Conservation (phyloP, 1,140 invertebrate genomes). For the Arion vulgaris region DNA sequence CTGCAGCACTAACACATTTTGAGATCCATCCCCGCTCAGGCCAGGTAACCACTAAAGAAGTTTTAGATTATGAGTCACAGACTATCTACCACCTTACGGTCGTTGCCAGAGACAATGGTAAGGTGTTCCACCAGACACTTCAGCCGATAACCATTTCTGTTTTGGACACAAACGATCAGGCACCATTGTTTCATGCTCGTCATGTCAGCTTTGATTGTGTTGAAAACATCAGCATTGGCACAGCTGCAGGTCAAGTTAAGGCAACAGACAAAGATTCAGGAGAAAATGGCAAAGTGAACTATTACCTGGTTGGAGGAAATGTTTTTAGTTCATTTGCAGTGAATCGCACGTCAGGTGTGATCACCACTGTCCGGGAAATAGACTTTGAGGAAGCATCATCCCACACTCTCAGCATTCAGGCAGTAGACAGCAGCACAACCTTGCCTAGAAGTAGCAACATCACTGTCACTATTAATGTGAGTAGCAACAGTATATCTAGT, state of each 20-base stretch:
- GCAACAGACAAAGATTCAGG: constrained; percentile 75
- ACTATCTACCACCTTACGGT: constrained; percentile 85
- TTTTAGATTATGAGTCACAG: constrained; percentile 91
- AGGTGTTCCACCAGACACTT: constrained; percentile 77
- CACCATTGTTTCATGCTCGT: constrained; percentile 69
- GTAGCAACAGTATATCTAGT: neutral
- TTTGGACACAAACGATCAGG: constrained; percentile 67
- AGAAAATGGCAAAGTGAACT: constrained; percentile 98
- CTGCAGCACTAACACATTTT: constrained; percentile 53
- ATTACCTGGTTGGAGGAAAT: constrained; percentile 99
- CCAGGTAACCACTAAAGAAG: constrained; percentile 87
- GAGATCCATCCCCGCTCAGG: constrained; percentile 75
- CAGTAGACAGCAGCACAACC: constrained; percentile 62
- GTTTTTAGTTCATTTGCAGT: constrained; percentile 97
- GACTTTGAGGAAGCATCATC: constrained; percentile 90
- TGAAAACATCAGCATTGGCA: constrained; percentile 94
- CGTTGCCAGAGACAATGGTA: constrained; percentile 30
- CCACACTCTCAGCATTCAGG: constrained; percentile 64
- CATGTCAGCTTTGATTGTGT: constrained; percentile 86
- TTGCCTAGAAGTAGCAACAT: constrained; percentile 72
- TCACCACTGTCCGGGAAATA: constrained; percentile 94
- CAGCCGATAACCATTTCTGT: constrained; percentile 61
- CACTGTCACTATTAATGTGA: constrained; percentile 85
- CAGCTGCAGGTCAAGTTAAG: constrained; percentile 86
- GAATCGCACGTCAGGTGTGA: constrained; percentile 96